Conservation (phyloP, 1,140 invertebrate species). For the Phortica variegata region DNA sequence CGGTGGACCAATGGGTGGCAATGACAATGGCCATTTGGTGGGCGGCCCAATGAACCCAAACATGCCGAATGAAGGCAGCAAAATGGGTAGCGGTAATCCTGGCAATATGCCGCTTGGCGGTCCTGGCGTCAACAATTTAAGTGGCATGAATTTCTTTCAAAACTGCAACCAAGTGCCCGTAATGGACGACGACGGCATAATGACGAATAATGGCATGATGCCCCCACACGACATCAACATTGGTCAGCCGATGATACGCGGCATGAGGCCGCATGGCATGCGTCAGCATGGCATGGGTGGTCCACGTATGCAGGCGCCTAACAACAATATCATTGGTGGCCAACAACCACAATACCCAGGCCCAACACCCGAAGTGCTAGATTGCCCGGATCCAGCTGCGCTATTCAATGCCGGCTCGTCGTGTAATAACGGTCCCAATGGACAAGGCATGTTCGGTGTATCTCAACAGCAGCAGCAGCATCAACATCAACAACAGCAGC, state of each 20-base stretch:
- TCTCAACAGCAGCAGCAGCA: conserved; percentile 15
- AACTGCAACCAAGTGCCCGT: conserved; percentile 57
- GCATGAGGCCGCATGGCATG: conserved; percentile 39
- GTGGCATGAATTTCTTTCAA: conserved; percentile 53
- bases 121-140: conserved; percentile 9
- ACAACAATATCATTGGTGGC: conserved; percentile 15
- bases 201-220: conserved; percentile 38
- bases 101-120: conserved; percentile 20
- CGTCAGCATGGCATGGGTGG: conserved; percentile 27
- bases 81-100: conserved; percentile 16
- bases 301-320: conserved; percentile 28
- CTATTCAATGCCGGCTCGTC: conserved; percentile 1
- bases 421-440: not conserved
- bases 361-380: conserved; percentile 23
- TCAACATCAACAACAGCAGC: conserved; percentile 22
- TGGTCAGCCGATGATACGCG: conserved; percentile 45
- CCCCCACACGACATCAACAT: conserved; percentile 62
- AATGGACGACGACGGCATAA: conserved; percentile 30
- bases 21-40: conserved; percentile 9
- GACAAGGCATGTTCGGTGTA: conserved; percentile 20
- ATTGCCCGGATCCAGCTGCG: conserved; percentile 19
- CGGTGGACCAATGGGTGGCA: conserved; percentile 58
- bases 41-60: conserved; percentile 27
- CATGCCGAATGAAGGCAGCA: conserved; percentile 16
- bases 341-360: conserved; percentile 30